phyloP scores from a whole-genome alignment of 2,113 vertebrate species.

The Tenebrosternarchus preto region DNA sequence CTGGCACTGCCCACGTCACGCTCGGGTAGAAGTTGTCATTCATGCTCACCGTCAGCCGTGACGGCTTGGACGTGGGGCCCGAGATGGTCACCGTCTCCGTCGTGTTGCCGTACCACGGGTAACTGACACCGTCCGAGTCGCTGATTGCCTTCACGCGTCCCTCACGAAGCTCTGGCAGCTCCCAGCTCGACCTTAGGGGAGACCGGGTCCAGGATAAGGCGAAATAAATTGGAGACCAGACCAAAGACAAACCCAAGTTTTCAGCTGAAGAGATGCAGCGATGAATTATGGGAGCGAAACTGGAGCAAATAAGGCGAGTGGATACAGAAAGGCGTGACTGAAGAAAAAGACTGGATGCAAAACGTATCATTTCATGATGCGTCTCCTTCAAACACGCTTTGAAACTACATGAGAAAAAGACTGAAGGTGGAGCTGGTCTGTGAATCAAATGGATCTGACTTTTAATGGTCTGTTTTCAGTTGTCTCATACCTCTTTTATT shows the following conservation, averaged over 20 bases:
- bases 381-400: not conserved
- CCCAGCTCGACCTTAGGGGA: slow-evolving; percentile 84
- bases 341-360: not conserved
- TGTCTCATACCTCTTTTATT: not conserved
- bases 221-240: slow-evolving; percentile 4
- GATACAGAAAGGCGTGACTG: too few relatives aligned
- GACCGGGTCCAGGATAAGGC: not conserved
- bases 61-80: slow-evolving; percentile 84
- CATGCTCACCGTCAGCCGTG: slow-evolving; percentile 88
- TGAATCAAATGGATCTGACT: slow-evolving; percentile 6
- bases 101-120: slow-evolving; percentile 90
- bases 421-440: not conserved
- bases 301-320: not conserved
- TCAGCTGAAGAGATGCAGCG: not conserved
- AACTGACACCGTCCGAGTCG: slow-evolving; percentile 88
- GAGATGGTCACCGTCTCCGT: slow-evolving; percentile 87
- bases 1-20: slow-evolving; percentile 88
- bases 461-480: slow-evolving; percentile 1
- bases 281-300: slow-evolving; percentile 18
- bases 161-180: slow-evolving; percentile 85
- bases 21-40: slow-evolving; percentile 93
- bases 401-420: slow-evolving; percentile 2
- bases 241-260: not conserved
- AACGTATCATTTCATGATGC: not conserved
- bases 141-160: slow-evolving; percentile 89